Evolutionary conservation across 2,113 vertebrate genomes (phyloP).

Genomic region (Tragelaphus imberbis): DNA sequence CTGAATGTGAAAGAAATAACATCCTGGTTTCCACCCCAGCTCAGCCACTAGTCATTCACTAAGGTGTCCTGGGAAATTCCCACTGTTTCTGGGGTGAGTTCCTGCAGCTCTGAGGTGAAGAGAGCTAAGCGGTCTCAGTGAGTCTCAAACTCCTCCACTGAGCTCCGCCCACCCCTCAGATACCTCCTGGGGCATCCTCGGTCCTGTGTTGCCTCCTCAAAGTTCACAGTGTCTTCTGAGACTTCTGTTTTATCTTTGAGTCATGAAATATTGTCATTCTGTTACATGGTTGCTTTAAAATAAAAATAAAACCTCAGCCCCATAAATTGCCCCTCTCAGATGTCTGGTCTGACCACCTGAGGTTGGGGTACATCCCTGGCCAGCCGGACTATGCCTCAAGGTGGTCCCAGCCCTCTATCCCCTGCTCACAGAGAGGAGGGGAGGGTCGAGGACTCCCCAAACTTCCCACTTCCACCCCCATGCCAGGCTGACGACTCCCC

Average conservation of each 20-base stretch:
- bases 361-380: no score
- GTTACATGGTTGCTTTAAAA: not conserved
- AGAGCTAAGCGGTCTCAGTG: rapidly evolving
- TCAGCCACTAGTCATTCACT: not conserved
- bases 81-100: rapidly evolving
- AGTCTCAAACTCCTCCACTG: rapidly evolving
- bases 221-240: not conserved
- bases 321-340: not conserved
- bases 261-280: not conserved
- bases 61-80: not conserved
- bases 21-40: not conserved
- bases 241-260: not conserved
- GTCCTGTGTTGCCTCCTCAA: not conserved
- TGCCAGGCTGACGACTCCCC: rapidly evolving
- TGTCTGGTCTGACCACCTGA: no score
- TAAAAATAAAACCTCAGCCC: not conserved
- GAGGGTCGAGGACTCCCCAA: not conserved
- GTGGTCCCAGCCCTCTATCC: no score
- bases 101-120: no score
- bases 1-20: not conserved
- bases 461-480: not conserved
- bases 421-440: no score
- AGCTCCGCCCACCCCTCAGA: no score
- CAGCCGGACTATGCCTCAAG: no score
- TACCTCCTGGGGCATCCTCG: rapidly evolving